Evolutionary conservation across 2,888 invertebrate genomes (phyloP).

Genomic region (Odontocolon sp.): DNA sequence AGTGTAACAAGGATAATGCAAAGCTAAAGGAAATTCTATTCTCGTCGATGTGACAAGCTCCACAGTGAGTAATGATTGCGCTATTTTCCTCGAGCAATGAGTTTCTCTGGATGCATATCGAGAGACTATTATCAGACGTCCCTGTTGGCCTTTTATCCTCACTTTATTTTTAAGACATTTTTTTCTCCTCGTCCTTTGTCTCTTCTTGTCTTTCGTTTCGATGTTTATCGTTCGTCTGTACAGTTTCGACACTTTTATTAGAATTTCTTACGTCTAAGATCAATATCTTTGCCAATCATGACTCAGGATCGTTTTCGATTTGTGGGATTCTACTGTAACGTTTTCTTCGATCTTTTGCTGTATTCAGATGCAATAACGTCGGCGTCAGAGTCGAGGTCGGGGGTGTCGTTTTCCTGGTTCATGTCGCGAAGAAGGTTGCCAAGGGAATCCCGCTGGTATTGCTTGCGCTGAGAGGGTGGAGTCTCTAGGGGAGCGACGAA

Average conservation of each 20-base stretch:
- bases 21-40: not conserved
- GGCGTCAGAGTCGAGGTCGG: not conserved
- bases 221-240: too few species aligned
- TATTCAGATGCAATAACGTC: not conserved
- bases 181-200: not conserved
- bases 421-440: not conserved
- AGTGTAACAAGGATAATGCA: not conserved
- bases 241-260: too few species aligned
- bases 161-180: not conserved
- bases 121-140: constrained; percentile 2
- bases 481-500: constrained; percentile 35
- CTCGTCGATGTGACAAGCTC: not conserved
- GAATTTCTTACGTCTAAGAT: too few species aligned
- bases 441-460: not conserved
- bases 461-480: constrained; percentile 3
- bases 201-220: too few species aligned
- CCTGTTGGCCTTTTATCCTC: not conserved
- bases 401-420: not conserved
- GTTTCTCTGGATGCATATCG: not conserved
- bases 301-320: too few species aligned
- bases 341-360: not conserved
- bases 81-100: not conserved
- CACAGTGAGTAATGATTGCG: not conserved
- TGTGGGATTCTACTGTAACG: not conserved
- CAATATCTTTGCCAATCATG: not conserved